Conservation (phyloP, 2,888 invertebrate genomes). For the Acleris emargana region DNA sequence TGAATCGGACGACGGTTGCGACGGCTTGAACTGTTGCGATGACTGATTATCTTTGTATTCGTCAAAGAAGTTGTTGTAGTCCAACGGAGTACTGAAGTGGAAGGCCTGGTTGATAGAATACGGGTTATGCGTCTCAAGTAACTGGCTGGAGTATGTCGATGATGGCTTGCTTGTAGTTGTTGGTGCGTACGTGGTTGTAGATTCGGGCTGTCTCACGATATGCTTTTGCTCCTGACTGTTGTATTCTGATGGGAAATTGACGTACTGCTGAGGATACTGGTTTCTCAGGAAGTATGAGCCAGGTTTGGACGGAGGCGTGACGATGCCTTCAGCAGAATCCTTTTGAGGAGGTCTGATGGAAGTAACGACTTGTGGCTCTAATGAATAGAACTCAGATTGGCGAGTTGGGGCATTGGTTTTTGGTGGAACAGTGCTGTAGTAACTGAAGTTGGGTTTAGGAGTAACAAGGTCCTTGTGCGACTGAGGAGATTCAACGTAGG, state of each 20-base stretch:
- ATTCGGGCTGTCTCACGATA: conserved; percentile 42
- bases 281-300: conserved; percentile 65
- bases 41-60: conserved; percentile 65
- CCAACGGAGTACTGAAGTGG: conserved; percentile 76
- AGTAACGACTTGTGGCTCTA: conserved; percentile 72
- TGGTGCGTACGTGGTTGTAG: conserved; percentile 55
- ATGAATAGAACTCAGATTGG: conserved; percentile 69
- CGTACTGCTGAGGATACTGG: conserved; percentile 57
- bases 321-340: conserved; percentile 47
- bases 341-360: conserved; percentile 56
- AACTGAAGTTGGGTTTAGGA: conserved; percentile 71
- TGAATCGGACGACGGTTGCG: conserved; percentile 46
- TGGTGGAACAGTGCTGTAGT: conserved; percentile 71
- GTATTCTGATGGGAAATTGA: conserved; percentile 54
- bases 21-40: conserved; percentile 49
- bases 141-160: conserved; percentile 68
- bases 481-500: conserved; percentile 53
- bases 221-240: conserved; percentile 49
- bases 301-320: conserved; percentile 53
- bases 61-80: conserved; percentile 72
- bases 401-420: conserved; percentile 56
- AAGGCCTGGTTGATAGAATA: conserved; percentile 80
- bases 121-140: conserved; percentile 77
- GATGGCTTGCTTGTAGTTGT: conserved; percentile 62
- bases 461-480: conserved; percentile 58